Evolutionary conservation across 2,113 vertebrate species (phyloP), one percentile per base, ranked within the genome.

Genomic region (Odocoileus hemionus): DNA sequence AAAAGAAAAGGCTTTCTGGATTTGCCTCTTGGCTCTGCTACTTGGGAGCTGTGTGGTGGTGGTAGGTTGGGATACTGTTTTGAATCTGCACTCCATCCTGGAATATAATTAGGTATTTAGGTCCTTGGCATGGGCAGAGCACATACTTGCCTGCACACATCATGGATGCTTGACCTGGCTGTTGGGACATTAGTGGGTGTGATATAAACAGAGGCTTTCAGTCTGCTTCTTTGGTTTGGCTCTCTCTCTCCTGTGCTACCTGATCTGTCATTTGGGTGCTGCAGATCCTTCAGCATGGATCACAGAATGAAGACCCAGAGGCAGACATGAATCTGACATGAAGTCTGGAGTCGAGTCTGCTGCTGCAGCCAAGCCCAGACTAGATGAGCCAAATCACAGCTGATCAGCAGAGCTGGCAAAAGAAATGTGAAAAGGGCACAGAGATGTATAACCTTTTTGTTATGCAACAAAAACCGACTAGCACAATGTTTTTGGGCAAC

Each of bases 121-220:
- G 17, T 19, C 10, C 6, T 36, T 55, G 57, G 57, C 16, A 6
- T 5, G 36, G 83, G 36, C 21, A 4, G 33, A 64, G 23, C 2
- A 1, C 28, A 26, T 12, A 7, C 5, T 25, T 26, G 25, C 45
- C 45, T 47, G 17, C 23, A 13, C 50, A 28, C 26, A 8, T 19
- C 54, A 8, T n/a, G 4, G 16, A 0, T 12, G 7, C 47, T 19
- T 39, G 61, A 15, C 39, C 14, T 50, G 58, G 47, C 93, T 11
- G 12, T 13, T 1, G 15, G 33, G 11, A 21, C 8, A 5, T n/a
- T 7, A 7, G 83, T 0, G 9, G 47, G 6, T 15, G 6, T 1
- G 4, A 7, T 0, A 0, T 58, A 78, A 86, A 28, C 83, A 74
- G 33, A 70, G 45, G n/a, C 25, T 45, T 43, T 33, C 43, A 2